Evolutionary conservation across 2,113 vertebrate species (phyloP).

Genomic region (Heptranchias perlo): DNA sequence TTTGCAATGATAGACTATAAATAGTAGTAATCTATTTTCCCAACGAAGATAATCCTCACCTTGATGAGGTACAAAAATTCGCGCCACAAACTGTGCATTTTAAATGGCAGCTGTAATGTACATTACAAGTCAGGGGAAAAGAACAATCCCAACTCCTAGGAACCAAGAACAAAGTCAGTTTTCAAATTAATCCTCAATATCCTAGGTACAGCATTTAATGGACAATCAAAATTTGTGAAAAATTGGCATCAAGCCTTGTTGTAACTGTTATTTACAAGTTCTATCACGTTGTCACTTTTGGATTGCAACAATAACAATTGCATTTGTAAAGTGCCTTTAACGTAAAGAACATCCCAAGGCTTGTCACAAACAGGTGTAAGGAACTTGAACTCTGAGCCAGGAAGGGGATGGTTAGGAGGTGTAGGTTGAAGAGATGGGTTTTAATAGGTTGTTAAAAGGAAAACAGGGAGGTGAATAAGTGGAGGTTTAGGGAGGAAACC

Average conservation of each 20-base stretch:
- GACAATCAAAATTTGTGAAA: background rate
- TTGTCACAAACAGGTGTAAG: background rate
- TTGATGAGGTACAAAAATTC: slow-evolving; percentile 27
- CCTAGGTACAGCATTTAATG: background rate
- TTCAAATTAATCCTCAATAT: slow-evolving; percentile 20
- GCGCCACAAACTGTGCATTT: slow-evolving; percentile 1
- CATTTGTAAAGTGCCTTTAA: background rate
- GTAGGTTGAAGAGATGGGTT: background rate
- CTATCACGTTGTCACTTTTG: background rate
- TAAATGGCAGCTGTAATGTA: slow-evolving; percentile 22
- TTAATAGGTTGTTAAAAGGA: background rate
- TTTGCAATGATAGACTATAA: background rate
- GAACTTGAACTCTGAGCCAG: background rate
- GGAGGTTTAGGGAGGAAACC: background rate
- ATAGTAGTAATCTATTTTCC: slow-evolving; percentile 25
- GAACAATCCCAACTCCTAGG: slow-evolving; percentile 13
- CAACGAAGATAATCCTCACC: slow-evolving; percentile 8
- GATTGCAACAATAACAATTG: background rate
- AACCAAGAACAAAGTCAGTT: slow-evolving; percentile 22
- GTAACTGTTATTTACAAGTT: background rate
- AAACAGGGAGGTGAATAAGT: background rate
- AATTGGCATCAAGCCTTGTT: background rate
- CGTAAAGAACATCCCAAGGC: background rate
- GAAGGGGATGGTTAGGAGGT: background rate
- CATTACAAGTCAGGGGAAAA: slow-evolving; percentile 11